A percentile compares a stretch with the other conserved stretches of the same genome.
Evolutionary conservation across 2,113 vertebrate species (phyloP).

Genomic region (Platichthys flesus): DNA sequence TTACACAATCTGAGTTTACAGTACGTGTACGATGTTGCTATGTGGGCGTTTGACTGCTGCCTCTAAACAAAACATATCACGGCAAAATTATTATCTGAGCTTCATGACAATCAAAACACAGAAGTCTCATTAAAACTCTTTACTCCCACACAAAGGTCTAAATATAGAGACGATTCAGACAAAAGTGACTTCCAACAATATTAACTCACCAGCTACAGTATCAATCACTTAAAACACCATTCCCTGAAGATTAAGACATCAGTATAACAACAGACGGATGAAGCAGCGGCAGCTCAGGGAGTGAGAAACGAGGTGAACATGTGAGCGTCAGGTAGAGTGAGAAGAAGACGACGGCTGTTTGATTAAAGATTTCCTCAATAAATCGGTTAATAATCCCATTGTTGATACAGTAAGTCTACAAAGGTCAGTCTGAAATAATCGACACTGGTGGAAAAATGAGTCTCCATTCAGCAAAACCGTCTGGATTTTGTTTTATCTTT

Average conservation of each 20-base stretch:
- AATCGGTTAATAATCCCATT: background rate
- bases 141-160: background rate
- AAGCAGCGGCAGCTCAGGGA: slow-evolving; percentile 14
- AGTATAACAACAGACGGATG: slow-evolving; percentile 12
- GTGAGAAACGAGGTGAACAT: background rate
- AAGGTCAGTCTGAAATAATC: too few species aligned
- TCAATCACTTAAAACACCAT: background rate
- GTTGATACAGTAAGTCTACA: background rate
- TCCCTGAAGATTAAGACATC: slow-evolving; percentile 16
- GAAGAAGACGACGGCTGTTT: background rate
- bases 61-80: background rate
- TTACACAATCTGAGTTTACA: too few species aligned
- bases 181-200: background rate
- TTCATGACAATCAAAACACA: background rate
- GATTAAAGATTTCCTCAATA: background rate
- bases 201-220: background rate
- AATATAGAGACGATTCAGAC: background rate
- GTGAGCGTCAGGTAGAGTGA: too few species aligned
- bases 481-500: background rate
- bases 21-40: too few species aligned
- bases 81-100: background rate
- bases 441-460: background rate
- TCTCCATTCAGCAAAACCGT: background rate
- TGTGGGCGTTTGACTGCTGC: background rate
- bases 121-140: background rate